phyloP scores from a whole-genome alignment of 2,113 vertebrate genomes.

The Helogale parvula region DNA sequence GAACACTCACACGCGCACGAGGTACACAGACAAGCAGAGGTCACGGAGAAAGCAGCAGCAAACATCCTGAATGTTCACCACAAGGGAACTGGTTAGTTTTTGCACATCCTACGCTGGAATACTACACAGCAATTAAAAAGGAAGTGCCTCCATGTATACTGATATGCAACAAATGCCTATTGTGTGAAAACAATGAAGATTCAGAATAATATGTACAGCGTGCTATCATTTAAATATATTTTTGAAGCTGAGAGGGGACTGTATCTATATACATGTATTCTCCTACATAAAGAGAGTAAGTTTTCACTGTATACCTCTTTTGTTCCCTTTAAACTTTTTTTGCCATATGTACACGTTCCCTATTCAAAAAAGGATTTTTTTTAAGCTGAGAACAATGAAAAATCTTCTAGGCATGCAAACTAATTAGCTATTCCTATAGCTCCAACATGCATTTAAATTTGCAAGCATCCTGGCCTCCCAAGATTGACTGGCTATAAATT shows the following conservation, averaged over 20 bases:
- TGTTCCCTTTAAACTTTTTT: background rate
- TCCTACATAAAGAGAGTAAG: background rate
- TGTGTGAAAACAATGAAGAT: background rate
- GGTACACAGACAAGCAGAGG: background rate
- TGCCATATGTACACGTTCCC: background rate
- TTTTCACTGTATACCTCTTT: background rate
- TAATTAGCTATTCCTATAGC: constrained; percentile 72
- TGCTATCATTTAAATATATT: background rate
- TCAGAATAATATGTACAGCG: background rate
- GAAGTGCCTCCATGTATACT: background rate
- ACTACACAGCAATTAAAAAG: background rate
- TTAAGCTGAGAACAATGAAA: constrained; percentile 66
- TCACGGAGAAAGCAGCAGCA: background rate
- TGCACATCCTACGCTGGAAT: background rate
- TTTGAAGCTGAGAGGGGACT: background rate
- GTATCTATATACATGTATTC: background rate
- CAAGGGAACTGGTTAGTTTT: background rate
- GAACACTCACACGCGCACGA: background rate
- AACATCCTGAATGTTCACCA: background rate
- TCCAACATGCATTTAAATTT: constrained; percentile 70
- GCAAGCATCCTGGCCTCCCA: constrained; percentile 71
- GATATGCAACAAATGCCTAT: background rate
- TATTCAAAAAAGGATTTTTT: constrained; percentile 18
- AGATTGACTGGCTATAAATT: constrained; percentile 76
- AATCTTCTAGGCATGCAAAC: constrained; percentile 39